Evolutionary conservation across 1,140 invertebrate genomes (phyloP), one percentile per base, ranked within the genome.

Genomic region (Drosophila varians): DNA sequence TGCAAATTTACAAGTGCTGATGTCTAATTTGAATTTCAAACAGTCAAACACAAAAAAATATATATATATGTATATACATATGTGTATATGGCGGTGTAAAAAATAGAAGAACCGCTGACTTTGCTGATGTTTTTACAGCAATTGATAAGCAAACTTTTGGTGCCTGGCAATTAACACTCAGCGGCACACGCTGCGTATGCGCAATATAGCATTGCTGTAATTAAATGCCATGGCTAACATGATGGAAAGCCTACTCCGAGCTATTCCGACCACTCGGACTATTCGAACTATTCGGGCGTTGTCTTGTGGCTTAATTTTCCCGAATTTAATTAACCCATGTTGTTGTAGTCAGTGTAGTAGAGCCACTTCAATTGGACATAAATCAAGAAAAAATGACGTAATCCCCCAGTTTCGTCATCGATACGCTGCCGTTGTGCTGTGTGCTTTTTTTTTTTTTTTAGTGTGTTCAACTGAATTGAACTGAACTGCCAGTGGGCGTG

Each of bases 11-110:
- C 68, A 74, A 73, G 76, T 80, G 76, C 80, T 74, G 72, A 84
- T 84, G 80, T 79, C 80, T 84, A 84, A 84, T 84, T 84, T 86
- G 80, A 86, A 84, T 86, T 84, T 84, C 82, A 84, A 84, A 83
- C 61, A 83, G 78, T 34, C 69, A 66, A 56, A 61, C 47, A 64
- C 42, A 18, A 16, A 53, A 19, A 42, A 18, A 46, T 1, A 25
- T 34, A 40, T 38, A 45, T 42, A 42, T 55, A 45, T 31, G 52
- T 52, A 47, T 1, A 25, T 34, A 40, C 26, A 45, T 42, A 42
- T 55, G 34, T 31, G 52, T 52, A 47, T 40, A 72, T 47, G 45
- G 26, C 48, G 36, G 43, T 46, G 57, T 23, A 25, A 14, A 21
- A 72, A 72, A 51, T 71, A 47, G 25, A 62, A 73, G 48, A 72